Evolutionary conservation across 2,797 vertebrate genomes (phyloP).

Genomic region (Urocyon cinereoargenteus): DNA sequence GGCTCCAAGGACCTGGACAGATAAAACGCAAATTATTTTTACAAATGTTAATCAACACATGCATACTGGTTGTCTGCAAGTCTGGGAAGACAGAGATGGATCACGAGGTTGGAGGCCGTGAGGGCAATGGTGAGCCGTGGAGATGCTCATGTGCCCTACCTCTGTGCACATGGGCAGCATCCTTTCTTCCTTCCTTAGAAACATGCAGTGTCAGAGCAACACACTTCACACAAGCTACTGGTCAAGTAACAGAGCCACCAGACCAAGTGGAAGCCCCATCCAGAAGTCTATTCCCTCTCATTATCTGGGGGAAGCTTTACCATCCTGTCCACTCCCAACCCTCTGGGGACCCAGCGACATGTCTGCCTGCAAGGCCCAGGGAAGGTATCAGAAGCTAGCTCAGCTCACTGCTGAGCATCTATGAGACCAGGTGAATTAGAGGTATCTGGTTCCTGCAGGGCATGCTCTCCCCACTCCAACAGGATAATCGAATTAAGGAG

Average conservation of each 20-base stretch:
- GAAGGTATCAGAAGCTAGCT: background rate
- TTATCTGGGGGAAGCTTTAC: no score
- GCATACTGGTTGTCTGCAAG: accelerated
- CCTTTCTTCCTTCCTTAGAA: background rate
- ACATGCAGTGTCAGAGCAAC: background rate
- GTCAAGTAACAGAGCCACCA: no score
- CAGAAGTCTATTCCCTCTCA: background rate
- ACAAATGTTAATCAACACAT: no score
- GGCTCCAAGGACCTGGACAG: background rate
- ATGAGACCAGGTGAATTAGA: background rate
- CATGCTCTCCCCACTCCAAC: background rate
- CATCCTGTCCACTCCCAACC: background rate
- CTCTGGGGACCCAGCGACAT: background rate
- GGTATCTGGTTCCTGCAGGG: background rate
- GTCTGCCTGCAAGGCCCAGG: background rate
- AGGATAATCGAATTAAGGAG: background rate
- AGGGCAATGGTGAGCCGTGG: accelerated
- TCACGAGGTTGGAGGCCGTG: accelerated
- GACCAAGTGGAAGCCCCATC: no score
- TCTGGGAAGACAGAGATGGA: background rate
- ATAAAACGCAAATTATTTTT: background rate
- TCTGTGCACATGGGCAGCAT: background rate
- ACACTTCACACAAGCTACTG: background rate
- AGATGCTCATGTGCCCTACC: no score
- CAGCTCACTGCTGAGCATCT: background rate